These are phyloP conservation scores for Mechanitis mazaeus DNA, from an alignment of 2,888 invertebrate species.

Conservation along the genomic window DNA sequence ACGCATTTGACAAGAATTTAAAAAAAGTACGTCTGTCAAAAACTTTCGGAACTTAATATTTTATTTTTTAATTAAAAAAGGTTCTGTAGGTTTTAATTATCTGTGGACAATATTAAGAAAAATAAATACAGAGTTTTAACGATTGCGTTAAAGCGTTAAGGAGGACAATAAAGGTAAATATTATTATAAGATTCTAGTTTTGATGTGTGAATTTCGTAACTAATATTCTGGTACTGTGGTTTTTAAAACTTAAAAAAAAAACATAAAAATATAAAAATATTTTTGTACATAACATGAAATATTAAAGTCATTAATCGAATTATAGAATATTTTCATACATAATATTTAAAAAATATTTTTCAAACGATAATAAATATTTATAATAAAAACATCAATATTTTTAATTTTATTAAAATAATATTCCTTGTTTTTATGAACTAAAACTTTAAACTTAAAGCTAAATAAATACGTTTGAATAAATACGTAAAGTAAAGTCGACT, in stretches of 20 bases:
- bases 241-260: too few species aligned
- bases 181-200: conserved; percentile 28
- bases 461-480: conserved; percentile 34
- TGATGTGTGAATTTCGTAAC: conserved; percentile 22
- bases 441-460: conserved; percentile 11
- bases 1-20: conserved; percentile 40
- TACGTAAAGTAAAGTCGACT: conserved; percentile 30
- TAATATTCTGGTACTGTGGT: neutral
- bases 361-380: too few species aligned
- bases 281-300: too few species aligned
- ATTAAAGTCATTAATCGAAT: too few species aligned
- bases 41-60: conserved; percentile 36
- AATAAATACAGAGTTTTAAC: conserved; percentile 37
- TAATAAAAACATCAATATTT: too few species aligned
- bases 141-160: conserved; percentile 35
- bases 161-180: conserved; percentile 49
- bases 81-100: conserved; percentile 32
- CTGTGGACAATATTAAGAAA: conserved; percentile 42
- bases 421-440: too few species aligned
- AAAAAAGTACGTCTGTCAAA: conserved; percentile 45
- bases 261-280: too few species aligned
- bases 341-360: too few species aligned
- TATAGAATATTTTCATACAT: too few species aligned
- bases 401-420: too few species aligned
- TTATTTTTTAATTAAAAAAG: conserved; percentile 39